These are phyloP conservation scores for Danio jaintianensis DNA, from an alignment of 2,797 vertebrate species.

Conservation along the genomic window DNA sequence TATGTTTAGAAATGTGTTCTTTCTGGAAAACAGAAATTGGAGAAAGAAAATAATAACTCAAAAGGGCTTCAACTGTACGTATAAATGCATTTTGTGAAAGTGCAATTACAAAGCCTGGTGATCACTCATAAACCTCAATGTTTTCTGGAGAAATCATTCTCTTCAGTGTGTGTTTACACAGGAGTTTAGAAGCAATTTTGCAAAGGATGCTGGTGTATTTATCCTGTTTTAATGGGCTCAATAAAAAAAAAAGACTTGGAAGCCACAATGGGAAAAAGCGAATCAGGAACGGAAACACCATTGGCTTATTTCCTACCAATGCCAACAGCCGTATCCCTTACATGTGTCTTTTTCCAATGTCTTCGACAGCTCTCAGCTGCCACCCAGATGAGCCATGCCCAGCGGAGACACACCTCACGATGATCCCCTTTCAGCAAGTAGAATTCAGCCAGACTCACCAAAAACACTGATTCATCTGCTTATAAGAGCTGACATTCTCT, in stretches of 20 bases:
- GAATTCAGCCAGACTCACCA: conserved; percentile 11
- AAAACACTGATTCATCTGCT: conserved; percentile 22
- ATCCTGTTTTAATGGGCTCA: conserved; percentile 53
- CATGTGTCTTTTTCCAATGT: conserved; percentile 41
- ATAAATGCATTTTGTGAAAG: conserved; percentile 22
- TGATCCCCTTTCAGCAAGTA: conserved; percentile 3
- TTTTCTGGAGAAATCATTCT: conserved; percentile 40
- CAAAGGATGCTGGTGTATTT: conserved; percentile 49
- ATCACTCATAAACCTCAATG: conserved; percentile 37
- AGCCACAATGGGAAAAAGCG: conserved; percentile 55
- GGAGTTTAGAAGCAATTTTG: conserved; percentile 33
- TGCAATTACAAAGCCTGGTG: conserved; percentile 22
- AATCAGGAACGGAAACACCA: conserved; percentile 50
- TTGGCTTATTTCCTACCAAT: conserved; percentile 41
- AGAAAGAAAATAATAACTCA: no score
- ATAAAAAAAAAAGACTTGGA: conserved; percentile 55
- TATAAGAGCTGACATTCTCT: neutral
- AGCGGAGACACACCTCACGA: conserved; percentile 14
- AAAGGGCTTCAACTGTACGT: neutral
- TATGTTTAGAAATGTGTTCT: no score
- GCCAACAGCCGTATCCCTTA: conserved; percentile 32
- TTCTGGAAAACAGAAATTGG: no score
- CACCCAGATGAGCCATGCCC: conserved; percentile 25
- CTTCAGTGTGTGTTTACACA: conserved; percentile 40
- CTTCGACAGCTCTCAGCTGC: conserved; percentile 30